These are phyloP conservation scores for Drosophila pectinifera DNA, from an alignment of 1,140 invertebrate genomes.

Conservation along the genomic window DNA sequence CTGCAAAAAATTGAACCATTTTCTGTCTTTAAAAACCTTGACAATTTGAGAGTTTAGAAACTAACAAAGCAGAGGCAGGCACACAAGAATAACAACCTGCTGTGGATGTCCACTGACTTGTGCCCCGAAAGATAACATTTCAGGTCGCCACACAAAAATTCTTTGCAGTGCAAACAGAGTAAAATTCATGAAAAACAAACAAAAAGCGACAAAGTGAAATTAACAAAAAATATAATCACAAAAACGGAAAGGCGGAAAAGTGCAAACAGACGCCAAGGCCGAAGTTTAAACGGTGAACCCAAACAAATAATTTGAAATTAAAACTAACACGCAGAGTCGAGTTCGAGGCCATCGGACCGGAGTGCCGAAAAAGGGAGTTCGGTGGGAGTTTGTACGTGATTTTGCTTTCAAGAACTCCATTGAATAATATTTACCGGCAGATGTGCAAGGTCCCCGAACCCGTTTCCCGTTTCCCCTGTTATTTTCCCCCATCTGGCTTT, in stretches of 20 bases:
- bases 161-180: constrained; percentile 41
- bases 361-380: constrained; percentile 17
- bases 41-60: neutral
- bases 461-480: neutral
- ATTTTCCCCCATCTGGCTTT: constrained; percentile 17
- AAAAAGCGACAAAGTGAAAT: constrained; percentile 36
- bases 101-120: neutral
- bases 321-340: constrained; percentile 36
- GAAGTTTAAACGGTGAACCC: constrained; percentile 30
- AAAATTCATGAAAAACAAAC: constrained; percentile 60
- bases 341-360: neutral
- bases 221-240: constrained; percentile 47
- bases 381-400: constrained; percentile 57
- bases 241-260: constrained; percentile 25
- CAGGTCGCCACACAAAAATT: constrained; percentile 24
- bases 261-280: constrained; percentile 38
- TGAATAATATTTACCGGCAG: constrained; percentile 65
- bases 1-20: neutral
- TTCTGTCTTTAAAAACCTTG: neutral
- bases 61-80: neutral
- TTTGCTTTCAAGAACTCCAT: constrained; percentile 71
- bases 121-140: constrained; percentile 37
- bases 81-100: neutral
- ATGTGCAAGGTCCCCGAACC: constrained; percentile 14
- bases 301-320: constrained; percentile 74